Conservation (phyloP, 2,888 invertebrate genomes). For the Orchesellides sinensis region DNA sequence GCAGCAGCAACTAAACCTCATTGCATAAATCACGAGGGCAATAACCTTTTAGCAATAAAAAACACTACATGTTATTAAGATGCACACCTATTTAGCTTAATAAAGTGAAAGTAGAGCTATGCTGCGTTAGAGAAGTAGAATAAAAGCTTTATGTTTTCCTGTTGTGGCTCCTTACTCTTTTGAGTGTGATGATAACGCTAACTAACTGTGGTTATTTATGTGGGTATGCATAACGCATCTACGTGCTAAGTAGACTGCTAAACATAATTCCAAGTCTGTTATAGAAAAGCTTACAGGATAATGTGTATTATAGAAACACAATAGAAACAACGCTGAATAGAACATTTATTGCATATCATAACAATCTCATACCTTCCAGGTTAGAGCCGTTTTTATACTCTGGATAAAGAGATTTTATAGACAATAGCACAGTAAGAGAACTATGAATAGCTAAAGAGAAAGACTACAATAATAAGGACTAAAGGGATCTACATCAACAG, state of each 20-base stretch:
- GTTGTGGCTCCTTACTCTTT: slow-evolving; percentile 26
- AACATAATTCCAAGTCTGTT: background rate
- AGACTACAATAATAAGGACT: no score
- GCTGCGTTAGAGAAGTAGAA: no score
- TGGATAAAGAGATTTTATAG: no score
- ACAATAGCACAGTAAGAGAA: no score
- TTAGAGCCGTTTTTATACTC: no score
- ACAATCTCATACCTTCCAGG: no score
- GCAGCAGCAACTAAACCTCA: slow-evolving; percentile 59
- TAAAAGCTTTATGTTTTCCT: background rate
- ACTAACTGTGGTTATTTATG: background rate
- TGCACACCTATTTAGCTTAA: slow-evolving; percentile 54
- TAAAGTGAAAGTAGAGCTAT: slow-evolving; percentile 65
- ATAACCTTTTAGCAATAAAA: slow-evolving; percentile 67
- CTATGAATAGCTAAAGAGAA: no score
- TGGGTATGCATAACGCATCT: background rate
- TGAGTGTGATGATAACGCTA: background rate
- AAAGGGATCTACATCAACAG: no score
- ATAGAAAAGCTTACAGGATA: no score
- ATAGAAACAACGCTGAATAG: no score
- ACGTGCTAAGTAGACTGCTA: background rate
- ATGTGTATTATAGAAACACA: no score
- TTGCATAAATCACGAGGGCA: slow-evolving; percentile 68
- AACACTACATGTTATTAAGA: slow-evolving; percentile 33
- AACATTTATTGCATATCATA: no score